Evolutionary conservation across 2,888 invertebrate species (phyloP).

Genomic region (Chelonus formosanus): DNA sequence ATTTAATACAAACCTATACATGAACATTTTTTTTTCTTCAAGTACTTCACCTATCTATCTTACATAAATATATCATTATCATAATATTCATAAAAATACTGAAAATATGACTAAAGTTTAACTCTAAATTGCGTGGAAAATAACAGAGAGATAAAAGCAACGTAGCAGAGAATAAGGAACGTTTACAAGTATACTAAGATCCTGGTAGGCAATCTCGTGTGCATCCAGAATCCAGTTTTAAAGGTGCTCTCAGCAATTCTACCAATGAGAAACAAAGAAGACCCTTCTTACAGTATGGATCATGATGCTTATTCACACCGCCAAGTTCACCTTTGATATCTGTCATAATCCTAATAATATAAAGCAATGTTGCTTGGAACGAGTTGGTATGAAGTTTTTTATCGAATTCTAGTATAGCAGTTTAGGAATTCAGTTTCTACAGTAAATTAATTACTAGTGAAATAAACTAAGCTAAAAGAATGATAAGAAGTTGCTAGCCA

Average conservation of each 20-base stretch:
- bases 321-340: neutral
- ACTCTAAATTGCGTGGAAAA: neutral
- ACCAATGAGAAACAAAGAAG: too few species aligned
- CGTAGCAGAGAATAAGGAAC: neutral
- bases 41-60: neutral
- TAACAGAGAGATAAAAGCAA: neutral
- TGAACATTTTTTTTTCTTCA: neutral
- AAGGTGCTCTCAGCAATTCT: slow-evolving; percentile 1
- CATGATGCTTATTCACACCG: neutral
- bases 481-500: neutral
- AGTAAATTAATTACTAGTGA: too few species aligned
- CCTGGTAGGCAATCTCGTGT: slow-evolving; percentile 8
- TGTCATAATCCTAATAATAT: too few species aligned
- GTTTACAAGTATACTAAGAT: slow-evolving; percentile 6
- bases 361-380: too few species aligned
- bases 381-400: too few species aligned
- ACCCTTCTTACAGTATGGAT: neutral
- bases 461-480: too few species aligned
- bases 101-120: too few species aligned
- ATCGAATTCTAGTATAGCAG: too few species aligned
- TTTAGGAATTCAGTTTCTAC: too few species aligned
- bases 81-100: too few species aligned
- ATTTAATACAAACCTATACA: too few species aligned
- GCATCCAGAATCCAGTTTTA: slow-evolving; percentile 13
- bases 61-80: neutral